A percentile compares a stretch with the other conserved stretches of the same genome.
phyloP scores from a whole-genome alignment of 2,797 vertebrate species.

The Cygnus olor region DNA sequence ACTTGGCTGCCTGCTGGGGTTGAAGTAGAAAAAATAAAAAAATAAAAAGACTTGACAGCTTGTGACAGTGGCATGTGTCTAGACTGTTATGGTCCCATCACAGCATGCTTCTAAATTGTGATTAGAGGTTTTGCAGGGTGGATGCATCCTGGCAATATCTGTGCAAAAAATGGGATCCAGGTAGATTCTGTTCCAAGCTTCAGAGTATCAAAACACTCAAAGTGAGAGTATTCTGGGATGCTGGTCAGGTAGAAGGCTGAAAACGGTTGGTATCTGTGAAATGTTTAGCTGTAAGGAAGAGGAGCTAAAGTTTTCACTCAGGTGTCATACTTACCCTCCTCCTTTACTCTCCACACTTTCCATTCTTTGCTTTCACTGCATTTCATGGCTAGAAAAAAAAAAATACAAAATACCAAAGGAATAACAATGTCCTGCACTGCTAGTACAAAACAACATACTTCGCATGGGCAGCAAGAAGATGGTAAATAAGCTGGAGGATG shows the following conservation, averaged over 20 bases:
- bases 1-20: neutral
- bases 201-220: neutral
- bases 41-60: neutral
- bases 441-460: accelerated
- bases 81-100: accelerated
- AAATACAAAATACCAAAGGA: neutral
- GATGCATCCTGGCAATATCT: neutral
- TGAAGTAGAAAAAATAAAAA: neutral
- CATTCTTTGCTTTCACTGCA: neutral
- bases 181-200: neutral
- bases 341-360: accelerated
- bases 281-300: neutral
- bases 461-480: accelerated
- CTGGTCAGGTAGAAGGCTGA: neutral
- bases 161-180: neutral
- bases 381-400: neutral
- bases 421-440: accelerated
- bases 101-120: neutral
- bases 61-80: accelerated
- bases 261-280: neutral
- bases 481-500: neutral
- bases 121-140: neutral
- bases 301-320: neutral
- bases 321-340: neutral
- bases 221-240: neutral